phyloP scores from a whole-genome alignment of 2,113 vertebrate species.

The Mionectes macconnelli region DNA sequence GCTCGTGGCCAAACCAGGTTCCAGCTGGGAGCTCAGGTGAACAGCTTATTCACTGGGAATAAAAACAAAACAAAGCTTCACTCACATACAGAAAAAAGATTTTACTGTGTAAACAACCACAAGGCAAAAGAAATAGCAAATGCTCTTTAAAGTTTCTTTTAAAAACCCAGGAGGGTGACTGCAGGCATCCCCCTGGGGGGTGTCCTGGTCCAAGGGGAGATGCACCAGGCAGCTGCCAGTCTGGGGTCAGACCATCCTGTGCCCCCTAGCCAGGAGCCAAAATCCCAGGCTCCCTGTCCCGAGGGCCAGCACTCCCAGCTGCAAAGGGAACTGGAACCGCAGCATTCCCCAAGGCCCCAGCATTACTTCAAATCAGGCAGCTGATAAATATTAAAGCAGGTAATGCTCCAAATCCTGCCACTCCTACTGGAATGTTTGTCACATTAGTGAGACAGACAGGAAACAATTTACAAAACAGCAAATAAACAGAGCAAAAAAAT shows the following conservation, averaged over 20 bases:
- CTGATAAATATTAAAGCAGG: not conserved
- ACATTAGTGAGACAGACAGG: not conserved
- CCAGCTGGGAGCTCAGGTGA: not conserved
- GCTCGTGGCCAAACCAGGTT: not conserved
- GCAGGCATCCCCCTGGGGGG: accelerated
- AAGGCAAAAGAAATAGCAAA: accelerated
- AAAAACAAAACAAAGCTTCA: not conserved
- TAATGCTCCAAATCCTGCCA: not conserved
- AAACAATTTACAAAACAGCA: not conserved
- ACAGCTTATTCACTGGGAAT: not conserved
- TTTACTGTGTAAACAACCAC: not conserved
- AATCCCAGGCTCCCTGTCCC: not conserved
- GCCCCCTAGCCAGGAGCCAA: not conserved
- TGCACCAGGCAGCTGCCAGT: accelerated
- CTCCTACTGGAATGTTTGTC: not conserved
- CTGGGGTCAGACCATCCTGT: not conserved
- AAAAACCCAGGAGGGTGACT: accelerated
- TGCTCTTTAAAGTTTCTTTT: accelerated
- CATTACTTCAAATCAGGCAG: accelerated
- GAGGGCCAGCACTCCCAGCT: not conserved
- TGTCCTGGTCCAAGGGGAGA: not conserved
- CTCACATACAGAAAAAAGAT: not conserved
- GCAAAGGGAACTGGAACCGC: not conserved
- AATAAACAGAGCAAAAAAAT: not conserved
- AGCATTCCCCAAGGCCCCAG: not conserved